Evolutionary conservation across 1,140 invertebrate genomes (phyloP).

Genomic region (Conus betulinus): DNA sequence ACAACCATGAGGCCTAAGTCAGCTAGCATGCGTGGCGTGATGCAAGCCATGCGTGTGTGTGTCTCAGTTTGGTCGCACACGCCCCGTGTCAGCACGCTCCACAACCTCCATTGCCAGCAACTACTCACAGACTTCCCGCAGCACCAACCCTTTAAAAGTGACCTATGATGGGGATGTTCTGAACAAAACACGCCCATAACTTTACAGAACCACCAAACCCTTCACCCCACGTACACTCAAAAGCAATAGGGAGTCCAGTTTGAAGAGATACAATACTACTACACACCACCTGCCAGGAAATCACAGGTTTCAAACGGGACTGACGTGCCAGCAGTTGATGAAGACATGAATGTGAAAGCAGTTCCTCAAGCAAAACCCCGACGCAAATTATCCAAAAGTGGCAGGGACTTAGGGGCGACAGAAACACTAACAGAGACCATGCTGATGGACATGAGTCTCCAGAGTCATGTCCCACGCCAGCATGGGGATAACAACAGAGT

Average conservation of each 20-base stretch:
- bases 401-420: conserved; percentile 25
- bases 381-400: background rate
- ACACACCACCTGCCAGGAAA: conserved; percentile 56
- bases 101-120: conserved; percentile 40
- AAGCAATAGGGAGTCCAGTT: conserved; percentile 63
- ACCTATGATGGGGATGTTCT: conserved; percentile 70
- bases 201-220: conserved; percentile 71
- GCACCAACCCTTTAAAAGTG: conserved; percentile 41
- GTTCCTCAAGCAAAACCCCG: conserved; percentile 17
- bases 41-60: conserved; percentile 32
- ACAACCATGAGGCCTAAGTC: conserved; percentile 36
- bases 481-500: conserved; percentile 49
- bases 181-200: conserved; percentile 64
- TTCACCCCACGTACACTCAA: conserved; percentile 73
- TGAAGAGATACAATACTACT: conserved; percentile 72
- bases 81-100: conserved; percentile 46
- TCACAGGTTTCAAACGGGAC: background rate
- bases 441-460: conserved; percentile 70
- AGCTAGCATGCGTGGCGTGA: conserved; percentile 37
- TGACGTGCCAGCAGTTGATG: background rate
- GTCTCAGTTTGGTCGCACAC: background rate
- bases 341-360: background rate
- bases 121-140: conserved; percentile 23
- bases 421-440: conserved; percentile 55
- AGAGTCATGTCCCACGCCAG: conserved; percentile 65